These are phyloP conservation scores for Dromaius novaehollandiae DNA, from an alignment of 2,113 vertebrate genomes.

Conservation along the genomic window DNA sequence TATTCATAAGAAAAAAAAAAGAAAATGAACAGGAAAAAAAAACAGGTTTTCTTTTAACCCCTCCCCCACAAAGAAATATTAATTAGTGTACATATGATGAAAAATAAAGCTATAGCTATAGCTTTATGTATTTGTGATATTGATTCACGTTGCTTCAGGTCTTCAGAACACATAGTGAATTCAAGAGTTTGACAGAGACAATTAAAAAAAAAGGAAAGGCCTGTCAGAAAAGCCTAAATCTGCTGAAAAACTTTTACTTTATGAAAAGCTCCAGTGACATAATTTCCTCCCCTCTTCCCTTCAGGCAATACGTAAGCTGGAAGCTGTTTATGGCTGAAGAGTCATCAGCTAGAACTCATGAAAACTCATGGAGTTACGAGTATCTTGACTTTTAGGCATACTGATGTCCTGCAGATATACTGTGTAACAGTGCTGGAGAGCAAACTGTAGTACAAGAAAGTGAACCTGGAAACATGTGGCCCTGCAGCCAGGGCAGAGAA, in stretches of 20 bases:
- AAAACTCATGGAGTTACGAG: neutral
- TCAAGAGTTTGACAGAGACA: neutral
- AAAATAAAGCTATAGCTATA: neutral
- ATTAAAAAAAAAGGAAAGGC: neutral
- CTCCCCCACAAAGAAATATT: neutral
- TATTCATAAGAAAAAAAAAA: neutral
- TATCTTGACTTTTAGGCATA: neutral
- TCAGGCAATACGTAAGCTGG: neutral
- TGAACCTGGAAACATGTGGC: neutral
- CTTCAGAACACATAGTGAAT: neutral
- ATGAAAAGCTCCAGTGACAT: neutral
- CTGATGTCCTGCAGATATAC: neutral
- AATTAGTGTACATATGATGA: neutral
- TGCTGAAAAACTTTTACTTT: neutral
- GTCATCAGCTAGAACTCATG: neutral
- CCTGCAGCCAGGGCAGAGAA: rapidly evolving
- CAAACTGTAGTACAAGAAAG: neutral
- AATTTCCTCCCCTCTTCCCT: neutral
- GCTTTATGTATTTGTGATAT: neutral
- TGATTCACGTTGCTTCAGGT: neutral
- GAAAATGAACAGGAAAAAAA: neutral
- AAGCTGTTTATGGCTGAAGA: neutral
- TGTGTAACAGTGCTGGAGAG: neutral
- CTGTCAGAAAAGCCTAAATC: neutral
- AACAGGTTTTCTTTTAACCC: neutral